Base-by-base conservation (phyloP, 2,797 vertebrate genomes). In the Microhierax caerulescens region DNA sequence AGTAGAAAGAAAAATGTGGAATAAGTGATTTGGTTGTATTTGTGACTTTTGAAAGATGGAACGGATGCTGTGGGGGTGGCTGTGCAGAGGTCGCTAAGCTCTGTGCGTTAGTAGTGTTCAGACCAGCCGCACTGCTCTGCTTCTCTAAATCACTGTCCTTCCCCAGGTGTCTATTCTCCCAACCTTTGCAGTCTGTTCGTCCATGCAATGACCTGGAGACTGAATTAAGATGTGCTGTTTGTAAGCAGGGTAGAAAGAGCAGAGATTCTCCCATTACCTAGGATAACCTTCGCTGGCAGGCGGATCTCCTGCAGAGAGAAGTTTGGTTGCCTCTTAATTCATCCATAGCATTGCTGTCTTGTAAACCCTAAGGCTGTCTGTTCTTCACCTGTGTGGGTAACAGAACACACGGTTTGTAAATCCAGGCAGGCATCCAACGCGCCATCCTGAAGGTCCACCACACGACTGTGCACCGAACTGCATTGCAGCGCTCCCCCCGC, bases 241-340 rank as follows among this genome's bases (percentile, higher is more conserved):
- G 83, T 36, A 39, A 88, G 88, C 69, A 32, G 47, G 34, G 30
- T 6, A 57, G 65, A 37, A 48, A 51, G 57, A 85, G 67, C 50
- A 24, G 86, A 39, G 43, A 65, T 73, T 61, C 79, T 87, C 78
- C 81, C 63, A 63, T 76, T 59, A 51, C 91, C 81, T 19, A 28
- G 77, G 54, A 73, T 85, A 96, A 95, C 94, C 94, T 91, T 60
- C 3, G 14, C 68, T 10, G 3, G 86, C 81, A 87, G 92, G 86
- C 3, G 1, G 41, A 17, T 77, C 78, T 96, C 89, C 94, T 43
- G 82, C 75, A 19, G 64, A 41, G 91, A 73, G 75, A 77, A 72
- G 7, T 43, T 85, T 24, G 47, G 23, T 72, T 91, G 85, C 93
- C 77, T 93, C 94, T 88, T 53, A 53, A 83, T 83, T 74, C 84